Evolutionary conservation across 2,797 vertebrate species (phyloP).

Genomic region (Meriones psammophilus): DNA sequence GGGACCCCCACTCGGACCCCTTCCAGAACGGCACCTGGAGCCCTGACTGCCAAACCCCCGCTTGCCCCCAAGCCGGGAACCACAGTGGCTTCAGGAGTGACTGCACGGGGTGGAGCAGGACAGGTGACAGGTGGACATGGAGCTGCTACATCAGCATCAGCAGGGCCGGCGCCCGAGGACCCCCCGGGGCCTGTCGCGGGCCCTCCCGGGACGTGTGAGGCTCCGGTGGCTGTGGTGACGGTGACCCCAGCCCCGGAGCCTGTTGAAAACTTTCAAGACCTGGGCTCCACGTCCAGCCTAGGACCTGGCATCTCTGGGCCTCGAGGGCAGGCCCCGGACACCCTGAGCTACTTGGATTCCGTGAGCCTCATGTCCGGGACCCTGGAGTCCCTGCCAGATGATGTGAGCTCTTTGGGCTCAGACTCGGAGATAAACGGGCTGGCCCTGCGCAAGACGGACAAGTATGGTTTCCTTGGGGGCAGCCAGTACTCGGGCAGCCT

Average conservation of each 20-base stretch:
- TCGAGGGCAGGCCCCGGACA: conserved; percentile 91
- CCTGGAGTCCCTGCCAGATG: conserved; percentile 94
- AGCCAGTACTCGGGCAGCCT: conserved; percentile 90
- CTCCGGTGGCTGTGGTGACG: conserved; percentile 74
- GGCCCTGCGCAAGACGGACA: conserved; percentile 92
- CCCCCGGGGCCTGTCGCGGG: conserved; percentile 55
- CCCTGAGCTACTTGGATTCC: conserved; percentile 94
- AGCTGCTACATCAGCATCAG: conserved; percentile 62
- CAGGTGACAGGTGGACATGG: conserved; percentile 73
- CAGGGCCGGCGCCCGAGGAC: conserved; percentile 48
- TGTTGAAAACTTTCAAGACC: conserved; percentile 78
- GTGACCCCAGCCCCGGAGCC: conserved; percentile 77
- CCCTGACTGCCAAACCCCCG: conserved; percentile 70
- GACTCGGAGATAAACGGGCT: conserved; percentile 95
- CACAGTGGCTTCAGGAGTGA: conserved; percentile 66
- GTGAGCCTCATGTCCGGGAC: conserved; percentile 96
- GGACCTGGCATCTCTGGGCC: conserved; percentile 83
- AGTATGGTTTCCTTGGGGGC: conserved; percentile 96
- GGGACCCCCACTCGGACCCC: conserved; percentile 57
- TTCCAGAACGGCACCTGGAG: conserved; percentile 69
- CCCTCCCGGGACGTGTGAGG: conserved; percentile 58
- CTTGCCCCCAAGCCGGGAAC: conserved; percentile 78
- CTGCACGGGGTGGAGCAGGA: conserved; percentile 59
- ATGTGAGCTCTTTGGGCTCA: conserved; percentile 94
- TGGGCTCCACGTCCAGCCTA: conserved; percentile 83